Evolutionary conservation across 2,113 vertebrate species (phyloP).

Genomic region (Chaetodon trifascialis): DNA sequence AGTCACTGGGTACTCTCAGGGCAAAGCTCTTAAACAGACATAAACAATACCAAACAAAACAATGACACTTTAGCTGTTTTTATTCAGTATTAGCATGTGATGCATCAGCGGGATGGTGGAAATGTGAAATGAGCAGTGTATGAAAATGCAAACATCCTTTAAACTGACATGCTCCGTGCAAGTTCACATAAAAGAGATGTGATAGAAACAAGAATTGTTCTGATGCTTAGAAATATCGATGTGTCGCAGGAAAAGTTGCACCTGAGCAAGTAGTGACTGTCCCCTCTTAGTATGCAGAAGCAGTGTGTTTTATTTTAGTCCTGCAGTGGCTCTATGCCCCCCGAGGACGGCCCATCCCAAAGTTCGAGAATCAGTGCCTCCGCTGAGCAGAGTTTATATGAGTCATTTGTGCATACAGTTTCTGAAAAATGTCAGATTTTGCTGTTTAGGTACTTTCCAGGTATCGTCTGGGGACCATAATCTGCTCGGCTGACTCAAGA

Average conservation of each 20-base stretch:
- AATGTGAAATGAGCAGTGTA: background rate
- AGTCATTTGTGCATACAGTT: no score
- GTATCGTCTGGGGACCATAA: no score
- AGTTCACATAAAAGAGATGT: slow-evolving; percentile 12
- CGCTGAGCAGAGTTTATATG: no score
- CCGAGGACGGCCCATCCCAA: no score
- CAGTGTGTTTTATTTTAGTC: background rate
- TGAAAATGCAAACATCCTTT: background rate
- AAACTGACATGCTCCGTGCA: background rate
- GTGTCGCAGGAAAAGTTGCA: background rate
- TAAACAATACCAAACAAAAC: slow-evolving; percentile 55
- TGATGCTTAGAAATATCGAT: background rate
- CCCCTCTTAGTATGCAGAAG: background rate
- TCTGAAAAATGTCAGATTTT: no score
- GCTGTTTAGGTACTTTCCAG: no score
- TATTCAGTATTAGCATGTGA: background rate
- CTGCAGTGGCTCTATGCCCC: no score
- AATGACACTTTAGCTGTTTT: slow-evolving; percentile 9
- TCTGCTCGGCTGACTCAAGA: no score
- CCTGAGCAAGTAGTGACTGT: background rate
- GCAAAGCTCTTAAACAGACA: slow-evolving; percentile 45
- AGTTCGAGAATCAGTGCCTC: no score
- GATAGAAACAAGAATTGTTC: accelerated
- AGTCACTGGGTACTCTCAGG: slow-evolving; percentile 23
- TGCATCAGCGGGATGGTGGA: background rate